Conservation (phyloP, 2,113 vertebrate genomes). For the Jaculus jaculus region DNA sequence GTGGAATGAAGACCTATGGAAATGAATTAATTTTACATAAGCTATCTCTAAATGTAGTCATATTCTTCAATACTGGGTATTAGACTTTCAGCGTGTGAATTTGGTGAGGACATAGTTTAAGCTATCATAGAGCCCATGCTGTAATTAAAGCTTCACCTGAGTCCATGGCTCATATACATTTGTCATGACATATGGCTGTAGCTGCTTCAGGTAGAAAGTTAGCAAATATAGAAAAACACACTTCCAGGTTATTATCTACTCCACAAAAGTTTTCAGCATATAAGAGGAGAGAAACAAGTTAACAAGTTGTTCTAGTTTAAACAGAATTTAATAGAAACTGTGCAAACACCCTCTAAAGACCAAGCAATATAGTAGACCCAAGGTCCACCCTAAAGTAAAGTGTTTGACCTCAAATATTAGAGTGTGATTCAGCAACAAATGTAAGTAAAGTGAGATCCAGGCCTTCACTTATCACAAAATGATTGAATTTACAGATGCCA, state of each 20-base stretch:
- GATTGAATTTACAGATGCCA: rapidly evolving
- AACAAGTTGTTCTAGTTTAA: not conserved
- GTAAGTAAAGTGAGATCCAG: not conserved
- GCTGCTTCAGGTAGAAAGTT: not conserved
- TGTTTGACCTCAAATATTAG: no score
- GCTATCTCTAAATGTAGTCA: not conserved
- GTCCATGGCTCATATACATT: not conserved
- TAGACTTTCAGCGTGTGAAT: not conserved
- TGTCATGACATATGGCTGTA: not conserved
- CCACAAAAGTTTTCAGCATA: not conserved
- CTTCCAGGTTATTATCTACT: not conserved
- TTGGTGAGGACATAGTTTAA: not conserved
- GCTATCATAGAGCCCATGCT: not conserved
- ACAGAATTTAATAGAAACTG: not conserved
- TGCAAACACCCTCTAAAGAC: not conserved
- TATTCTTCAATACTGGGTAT: no score
- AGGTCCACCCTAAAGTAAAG: not conserved
- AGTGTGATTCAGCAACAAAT: not conserved
- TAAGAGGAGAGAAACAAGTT: not conserved
- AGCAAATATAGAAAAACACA: not conserved
- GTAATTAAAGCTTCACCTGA: not conserved
- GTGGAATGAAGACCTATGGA: not conserved
- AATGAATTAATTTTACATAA: not conserved
- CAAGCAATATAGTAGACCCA: rapidly evolving
- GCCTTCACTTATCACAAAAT: not conserved